Evolutionary conservation across 2,797 vertebrate species (phyloP).

Genomic region (Danio choprae): DNA sequence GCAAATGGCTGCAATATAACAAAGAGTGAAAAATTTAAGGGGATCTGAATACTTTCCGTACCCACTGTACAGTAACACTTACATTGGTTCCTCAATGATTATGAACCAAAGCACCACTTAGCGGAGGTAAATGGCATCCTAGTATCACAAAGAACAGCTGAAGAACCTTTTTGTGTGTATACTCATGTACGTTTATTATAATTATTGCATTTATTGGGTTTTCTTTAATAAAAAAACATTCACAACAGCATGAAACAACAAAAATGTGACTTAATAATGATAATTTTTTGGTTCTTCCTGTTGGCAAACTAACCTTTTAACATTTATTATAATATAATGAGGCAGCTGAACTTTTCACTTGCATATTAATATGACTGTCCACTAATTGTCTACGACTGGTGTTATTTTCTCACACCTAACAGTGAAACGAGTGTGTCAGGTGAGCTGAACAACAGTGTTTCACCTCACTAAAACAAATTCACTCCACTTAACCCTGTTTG

Average conservation of each 20-base stretch:
- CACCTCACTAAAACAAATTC: constrained; percentile 11
- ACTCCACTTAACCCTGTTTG: constrained; percentile 22
- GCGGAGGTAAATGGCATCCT: too few species aligned
- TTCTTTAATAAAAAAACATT: background rate
- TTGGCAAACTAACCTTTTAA: constrained; percentile 37
- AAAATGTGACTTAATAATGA: background rate
- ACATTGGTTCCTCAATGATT: too few species aligned
- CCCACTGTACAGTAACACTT: too few species aligned
- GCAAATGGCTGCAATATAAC: too few species aligned
- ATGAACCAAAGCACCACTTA: too few species aligned
- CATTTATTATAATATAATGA: constrained; percentile 15
- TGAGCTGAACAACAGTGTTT: constrained; percentile 10
- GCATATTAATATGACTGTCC: constrained; percentile 24
- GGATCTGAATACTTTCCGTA: too few species aligned
- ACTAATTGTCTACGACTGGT: constrained; percentile 22
- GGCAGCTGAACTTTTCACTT: constrained; percentile 33
- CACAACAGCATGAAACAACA: background rate
- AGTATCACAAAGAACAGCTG: too few species aligned
- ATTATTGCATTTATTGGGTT: background rate
- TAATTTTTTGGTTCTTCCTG: background rate
- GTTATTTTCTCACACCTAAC: constrained; percentile 11
- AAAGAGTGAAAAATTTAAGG: too few species aligned
- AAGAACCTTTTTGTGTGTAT: too few species aligned
- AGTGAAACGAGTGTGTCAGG: background rate
- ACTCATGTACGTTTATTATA: too few species aligned